Percentiles rank a stretch among this genome's conserved stretches.
These are phyloP conservation scores for Cuniculus paca DNA, from an alignment of 2,797 vertebrate genomes.

Conservation along the genomic window DNA sequence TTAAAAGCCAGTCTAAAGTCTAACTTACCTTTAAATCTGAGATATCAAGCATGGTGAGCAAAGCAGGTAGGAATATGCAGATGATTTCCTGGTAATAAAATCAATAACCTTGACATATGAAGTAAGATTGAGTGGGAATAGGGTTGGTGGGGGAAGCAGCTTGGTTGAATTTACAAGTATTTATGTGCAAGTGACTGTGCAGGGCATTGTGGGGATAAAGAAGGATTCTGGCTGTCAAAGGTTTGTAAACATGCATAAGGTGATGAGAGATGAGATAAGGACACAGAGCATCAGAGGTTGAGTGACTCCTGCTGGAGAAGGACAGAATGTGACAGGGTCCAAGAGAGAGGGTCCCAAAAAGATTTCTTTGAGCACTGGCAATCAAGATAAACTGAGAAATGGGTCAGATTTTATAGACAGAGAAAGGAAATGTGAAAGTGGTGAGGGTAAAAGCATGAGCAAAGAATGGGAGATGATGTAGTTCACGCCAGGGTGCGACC, in stretches of 20 bases:
- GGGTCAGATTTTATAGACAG: not conserved
- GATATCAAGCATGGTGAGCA: constrained; percentile 67
- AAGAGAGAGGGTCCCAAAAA: not conserved
- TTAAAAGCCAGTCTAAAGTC: constrained; percentile 83
- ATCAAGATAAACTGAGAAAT: constrained; percentile 13
- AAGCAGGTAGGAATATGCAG: constrained; percentile 79
- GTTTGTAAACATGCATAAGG: not conserved
- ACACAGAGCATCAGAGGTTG: not conserved
- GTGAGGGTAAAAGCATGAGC: not conserved
- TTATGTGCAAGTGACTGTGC: constrained; percentile 47
- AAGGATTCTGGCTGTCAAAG: not conserved
- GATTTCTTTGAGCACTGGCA: not conserved
- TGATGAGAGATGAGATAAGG: not conserved
- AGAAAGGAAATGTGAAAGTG: not conserved
- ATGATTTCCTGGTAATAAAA: constrained; percentile 82
- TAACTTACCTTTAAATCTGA: constrained; percentile 82
- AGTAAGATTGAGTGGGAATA: constrained; percentile 71
- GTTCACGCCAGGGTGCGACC: fast-evolving
- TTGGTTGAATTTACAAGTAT: constrained; percentile 66
- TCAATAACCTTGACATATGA: constrained; percentile 79
- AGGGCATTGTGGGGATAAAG: not conserved
- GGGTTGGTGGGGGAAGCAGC: constrained; percentile 42
- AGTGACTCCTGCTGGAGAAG: not conserved
- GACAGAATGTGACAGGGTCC: not conserved
- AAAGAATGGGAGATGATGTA: not conserved